A percentile compares a stretch with the other conserved stretches of the same genome.
Conservation (phyloP, 2,797 vertebrate species). For the Odontamblyopus lacepedii region DNA sequence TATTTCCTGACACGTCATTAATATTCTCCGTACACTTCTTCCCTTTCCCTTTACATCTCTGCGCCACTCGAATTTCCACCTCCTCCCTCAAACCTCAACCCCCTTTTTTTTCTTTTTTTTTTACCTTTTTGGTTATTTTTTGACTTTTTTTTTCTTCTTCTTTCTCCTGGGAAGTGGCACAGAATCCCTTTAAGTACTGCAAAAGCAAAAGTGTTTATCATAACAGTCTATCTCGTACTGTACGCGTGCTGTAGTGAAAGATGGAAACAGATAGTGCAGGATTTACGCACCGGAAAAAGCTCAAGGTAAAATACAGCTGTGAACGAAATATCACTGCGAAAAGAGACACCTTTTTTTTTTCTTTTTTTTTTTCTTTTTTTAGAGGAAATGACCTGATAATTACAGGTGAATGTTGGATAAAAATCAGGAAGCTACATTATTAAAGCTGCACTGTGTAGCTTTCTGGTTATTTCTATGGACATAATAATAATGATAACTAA, state of each 20-base stretch:
- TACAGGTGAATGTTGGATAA: neutral
- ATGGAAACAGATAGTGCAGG: constrained; percentile 18
- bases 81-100: constrained; percentile 30
- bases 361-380: too few relatives aligned
- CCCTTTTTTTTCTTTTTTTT: constrained; percentile 51
- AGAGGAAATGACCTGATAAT: too few relatives aligned
- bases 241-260: constrained; percentile 43
- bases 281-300: neutral
- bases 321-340: neutral
- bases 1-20: constrained; percentile 73
- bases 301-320: neutral
- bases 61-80: constrained; percentile 50
- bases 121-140: constrained; percentile 54
- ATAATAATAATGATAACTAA: too few relatives aligned
- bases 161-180: constrained; percentile 75
- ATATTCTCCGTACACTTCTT: constrained; percentile 69
- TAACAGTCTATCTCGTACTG: constrained; percentile 59
- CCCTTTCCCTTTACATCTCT: constrained; percentile 56
- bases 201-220: constrained; percentile 77
- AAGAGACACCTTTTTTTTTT: neutral
- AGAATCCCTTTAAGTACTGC: constrained; percentile 75
- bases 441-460: too few relatives aligned
- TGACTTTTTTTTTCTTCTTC: constrained; percentile 38
- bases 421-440: neutral
- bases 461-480: too few relatives aligned